phyloP scores from a whole-genome alignment of 2,113 vertebrate genomes.

The Pseudonaja textilis region DNA sequence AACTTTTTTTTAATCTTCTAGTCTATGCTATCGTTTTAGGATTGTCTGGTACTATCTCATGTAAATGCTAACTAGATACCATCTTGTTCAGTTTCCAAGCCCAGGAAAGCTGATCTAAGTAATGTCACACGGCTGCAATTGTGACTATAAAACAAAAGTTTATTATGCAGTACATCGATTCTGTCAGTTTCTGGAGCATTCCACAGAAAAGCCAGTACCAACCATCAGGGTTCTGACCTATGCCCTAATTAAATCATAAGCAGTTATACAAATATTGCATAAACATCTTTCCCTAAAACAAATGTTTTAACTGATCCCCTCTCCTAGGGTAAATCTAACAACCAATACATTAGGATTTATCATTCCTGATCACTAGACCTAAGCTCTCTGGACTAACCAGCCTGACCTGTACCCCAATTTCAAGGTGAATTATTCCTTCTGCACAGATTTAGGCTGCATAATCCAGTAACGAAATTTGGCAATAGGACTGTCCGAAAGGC shows the following conservation, averaged over 20 bases:
- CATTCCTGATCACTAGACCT: not conserved
- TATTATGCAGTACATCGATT: not conserved
- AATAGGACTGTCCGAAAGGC: not conserved
- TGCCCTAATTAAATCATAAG: too few species aligned
- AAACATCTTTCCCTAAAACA: not conserved
- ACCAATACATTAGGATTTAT: not conserved
- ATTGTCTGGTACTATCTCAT: not conserved
- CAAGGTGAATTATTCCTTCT: not conserved
- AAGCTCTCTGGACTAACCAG: not conserved
- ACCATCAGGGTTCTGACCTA: not conserved
- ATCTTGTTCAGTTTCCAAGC: not conserved
- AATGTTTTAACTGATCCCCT: not conserved
- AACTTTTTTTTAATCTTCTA: not conserved
- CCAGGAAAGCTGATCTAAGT: not conserved
- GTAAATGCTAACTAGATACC: not conserved
- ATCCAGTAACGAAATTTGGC: not conserved
- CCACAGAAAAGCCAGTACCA: not conserved
- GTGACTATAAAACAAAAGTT: not conserved
- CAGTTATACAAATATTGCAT: not conserved
- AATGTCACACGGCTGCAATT: not conserved
- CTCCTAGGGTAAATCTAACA: not conserved
- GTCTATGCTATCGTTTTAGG: not conserved
- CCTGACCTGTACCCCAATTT: not conserved
- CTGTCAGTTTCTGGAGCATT: not conserved
- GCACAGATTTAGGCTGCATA: not conserved